phyloP scores from a whole-genome alignment of 1,140 invertebrate species.

The Phenacoccus solenopsis region DNA sequence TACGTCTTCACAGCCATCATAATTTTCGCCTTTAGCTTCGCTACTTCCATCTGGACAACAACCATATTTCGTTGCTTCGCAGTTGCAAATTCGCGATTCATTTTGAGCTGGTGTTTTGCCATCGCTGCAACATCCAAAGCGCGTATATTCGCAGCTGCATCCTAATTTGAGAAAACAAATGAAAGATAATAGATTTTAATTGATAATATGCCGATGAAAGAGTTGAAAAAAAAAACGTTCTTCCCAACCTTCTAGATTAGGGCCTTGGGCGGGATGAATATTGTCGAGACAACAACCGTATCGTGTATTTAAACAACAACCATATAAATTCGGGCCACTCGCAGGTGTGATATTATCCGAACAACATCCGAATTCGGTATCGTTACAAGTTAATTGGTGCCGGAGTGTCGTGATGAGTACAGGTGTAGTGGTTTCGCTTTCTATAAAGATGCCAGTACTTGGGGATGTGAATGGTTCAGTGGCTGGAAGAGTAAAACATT shows the following conservation, averaged over 20 bases:
- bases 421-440: too few species aligned
- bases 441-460: conserved; percentile 59
- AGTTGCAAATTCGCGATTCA: conserved; percentile 55
- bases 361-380: conserved; percentile 76
- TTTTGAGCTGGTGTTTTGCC: conserved; percentile 57
- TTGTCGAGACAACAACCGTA: conserved; percentile 83
- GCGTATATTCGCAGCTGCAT: conserved; percentile 65
- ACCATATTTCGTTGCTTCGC: conserved; percentile 62
- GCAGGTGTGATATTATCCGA: conserved; percentile 69
- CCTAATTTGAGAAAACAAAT: conserved; percentile 36
- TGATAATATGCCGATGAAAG: background rate
- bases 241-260: conserved; percentile 65
- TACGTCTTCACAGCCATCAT: conserved; percentile 61
- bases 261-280: conserved; percentile 60
- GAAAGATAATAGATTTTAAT: background rate
- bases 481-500: too few species aligned
- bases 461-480: conserved; percentile 83
- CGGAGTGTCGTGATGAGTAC: too few species aligned
- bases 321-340: conserved; percentile 52
- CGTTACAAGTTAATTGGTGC: conserved; percentile 46
- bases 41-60: conserved; percentile 75
- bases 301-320: background rate
- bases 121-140: conserved; percentile 81
- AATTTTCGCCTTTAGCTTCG: conserved; percentile 65
- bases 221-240: too few species aligned